Evolutionary conservation across 2,113 vertebrate species (phyloP).

Genomic region (Rhynchomys soricoides): DNA sequence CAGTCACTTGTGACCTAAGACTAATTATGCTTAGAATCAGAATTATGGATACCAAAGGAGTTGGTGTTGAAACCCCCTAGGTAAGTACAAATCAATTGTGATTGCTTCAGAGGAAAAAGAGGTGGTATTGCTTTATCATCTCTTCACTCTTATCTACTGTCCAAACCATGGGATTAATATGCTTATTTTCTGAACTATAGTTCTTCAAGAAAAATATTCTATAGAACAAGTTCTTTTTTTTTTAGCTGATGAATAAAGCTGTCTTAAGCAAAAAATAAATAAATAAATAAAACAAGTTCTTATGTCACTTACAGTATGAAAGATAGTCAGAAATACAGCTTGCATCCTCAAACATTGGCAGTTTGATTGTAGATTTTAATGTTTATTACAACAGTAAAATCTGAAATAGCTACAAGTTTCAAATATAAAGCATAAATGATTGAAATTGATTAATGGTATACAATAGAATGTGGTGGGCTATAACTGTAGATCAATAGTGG

Average conservation of each 20-base stretch:
- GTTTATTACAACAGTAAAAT: not conserved
- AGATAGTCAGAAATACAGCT: conserved; percentile 27
- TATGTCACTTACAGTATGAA: not conserved
- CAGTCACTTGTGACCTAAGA: not conserved
- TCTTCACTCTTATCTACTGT: not conserved
- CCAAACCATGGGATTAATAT: not conserved
- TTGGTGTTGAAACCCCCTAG: not conserved
- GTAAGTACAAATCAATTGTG: conserved; percentile 6
- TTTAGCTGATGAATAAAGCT: too few relatives aligned
- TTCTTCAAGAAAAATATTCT: not conserved
- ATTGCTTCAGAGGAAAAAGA: not conserved
- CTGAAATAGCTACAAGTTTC: not conserved
- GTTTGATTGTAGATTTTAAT: not conserved
- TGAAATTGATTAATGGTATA: conserved; percentile 9
- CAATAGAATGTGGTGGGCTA: not conserved
- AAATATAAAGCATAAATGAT: conserved; percentile 24
- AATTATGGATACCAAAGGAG: conserved; percentile 20
- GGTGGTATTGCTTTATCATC: not conserved
- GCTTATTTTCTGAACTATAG: conserved; percentile 17
- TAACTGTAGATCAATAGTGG: not conserved
- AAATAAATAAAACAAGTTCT: not conserved
- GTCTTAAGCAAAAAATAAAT: too few relatives aligned
- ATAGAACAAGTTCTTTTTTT: not conserved
- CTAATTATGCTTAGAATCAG: conserved; percentile 7
- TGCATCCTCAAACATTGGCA: not conserved